Base-by-base conservation (phyloP, 1,140 invertebrate genomes). In the Cardiocondyla obscurior region DNA sequence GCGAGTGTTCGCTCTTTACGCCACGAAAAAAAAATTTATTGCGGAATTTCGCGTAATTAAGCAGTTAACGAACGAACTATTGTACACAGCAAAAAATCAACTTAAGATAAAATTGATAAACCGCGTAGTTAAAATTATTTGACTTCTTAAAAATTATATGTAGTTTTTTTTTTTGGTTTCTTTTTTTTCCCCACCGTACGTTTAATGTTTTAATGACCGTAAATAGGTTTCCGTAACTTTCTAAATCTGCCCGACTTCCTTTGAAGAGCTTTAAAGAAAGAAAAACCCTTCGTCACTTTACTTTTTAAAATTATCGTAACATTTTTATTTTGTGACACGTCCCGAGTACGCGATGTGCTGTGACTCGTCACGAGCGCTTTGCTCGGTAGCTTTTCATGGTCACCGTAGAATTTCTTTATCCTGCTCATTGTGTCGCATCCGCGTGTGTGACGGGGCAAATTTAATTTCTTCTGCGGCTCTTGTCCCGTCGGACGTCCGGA, bases 401-500 rank as follows among this genome's bases (percentile, higher is more conserved):
- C 82, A 51, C 58, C 79, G 85, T 83, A 69, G 57, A 77, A 74
- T 25, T 82, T 58, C 70, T 64, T 87, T 82, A 81, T 88, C 81
- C 85, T 70, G 82, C 44, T 84, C 83, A 88, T 90, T 90, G 85
- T 88, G 57, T 46, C 73, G 70, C 69, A 25, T 36, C 19, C 84
- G 76, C 64, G 44, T 28, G 70, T 49, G 82, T 65, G 74, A 82
- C 81, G 30, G 67, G 73, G 85, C 84, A 88, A 90, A 90, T 91
- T 90, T 90, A 86, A 90, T 90, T 90, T 89, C 77, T 88, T 19
- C 49, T 19, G 57, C 19, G 39, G n/a, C 69, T 82, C 64, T 30
- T 30, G 44, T 30, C 36, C 74, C 28, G 36, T 58, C 51, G 73
- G 46, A 74, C 74, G 10, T 82, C 57, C 77, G 28, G 72, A 8